Conservation (phyloP, 2,113 vertebrate species). For the Mus spicilegus region DNA sequence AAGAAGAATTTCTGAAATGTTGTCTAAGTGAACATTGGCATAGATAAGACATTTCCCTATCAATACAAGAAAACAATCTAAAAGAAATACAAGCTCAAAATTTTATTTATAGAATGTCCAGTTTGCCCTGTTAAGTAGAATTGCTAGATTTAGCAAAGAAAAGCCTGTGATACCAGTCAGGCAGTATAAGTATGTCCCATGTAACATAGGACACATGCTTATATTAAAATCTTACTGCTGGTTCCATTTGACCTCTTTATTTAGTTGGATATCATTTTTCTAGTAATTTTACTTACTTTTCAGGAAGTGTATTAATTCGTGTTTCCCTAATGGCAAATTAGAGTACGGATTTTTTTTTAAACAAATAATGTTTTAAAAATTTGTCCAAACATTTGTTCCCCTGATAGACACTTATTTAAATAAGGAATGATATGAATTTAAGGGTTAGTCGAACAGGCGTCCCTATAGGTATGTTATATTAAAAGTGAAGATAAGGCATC, state of each 20-base stretch:
- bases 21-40: constrained; percentile 32
- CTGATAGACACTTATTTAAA: background rate
- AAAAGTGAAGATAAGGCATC: background rate
- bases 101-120: background rate
- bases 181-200: background rate
- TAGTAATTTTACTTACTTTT: background rate
- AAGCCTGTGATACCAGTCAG: background rate
- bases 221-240: background rate
- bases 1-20: constrained; percentile 48
- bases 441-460: background rate
- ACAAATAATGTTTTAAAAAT: background rate
- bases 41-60: background rate
- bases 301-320: background rate
- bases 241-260: constrained; percentile 20
- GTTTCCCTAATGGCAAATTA: background rate
- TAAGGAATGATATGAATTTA: background rate
- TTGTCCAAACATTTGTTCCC: background rate
- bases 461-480: background rate
- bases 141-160: constrained; percentile 15
- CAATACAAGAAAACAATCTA: background rate
- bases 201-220: background rate
- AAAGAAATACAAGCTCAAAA: background rate
- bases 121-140: background rate
- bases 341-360: constrained; percentile 10
- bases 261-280: background rate